Conservation (phyloP, 1,140 invertebrate species). For the Psix sp. region DNA sequence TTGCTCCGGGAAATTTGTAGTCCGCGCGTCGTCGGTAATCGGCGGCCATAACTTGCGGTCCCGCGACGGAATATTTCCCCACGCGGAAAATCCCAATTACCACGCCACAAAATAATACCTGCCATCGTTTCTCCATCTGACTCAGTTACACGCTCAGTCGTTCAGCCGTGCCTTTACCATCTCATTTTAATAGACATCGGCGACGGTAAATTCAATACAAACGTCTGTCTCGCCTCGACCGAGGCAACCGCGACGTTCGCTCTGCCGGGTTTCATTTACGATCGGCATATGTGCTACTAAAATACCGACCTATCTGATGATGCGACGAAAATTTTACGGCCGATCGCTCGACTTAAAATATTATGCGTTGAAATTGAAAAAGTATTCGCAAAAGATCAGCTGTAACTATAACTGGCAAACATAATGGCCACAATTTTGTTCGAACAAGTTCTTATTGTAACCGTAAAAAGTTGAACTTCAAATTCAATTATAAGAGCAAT, state of each 20-base stretch:
- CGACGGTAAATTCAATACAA: conserved; percentile 56
- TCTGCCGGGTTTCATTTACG: conserved; percentile 33
- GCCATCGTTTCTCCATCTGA: conserved; percentile 14
- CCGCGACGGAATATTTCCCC: conserved; percentile 48
- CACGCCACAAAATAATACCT: conserved; percentile 39
- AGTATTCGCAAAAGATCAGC: no score
- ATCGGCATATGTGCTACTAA: conserved; percentile 26
- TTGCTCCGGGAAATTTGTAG: conserved; percentile 65
- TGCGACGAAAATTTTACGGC: conserved; percentile 42
- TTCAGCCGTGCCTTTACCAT: conserved; percentile 35
- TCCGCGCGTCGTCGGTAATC: conserved; percentile 63
- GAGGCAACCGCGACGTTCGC: conserved; percentile 33
- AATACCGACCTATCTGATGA: conserved; percentile 46
- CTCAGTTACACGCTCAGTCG: conserved; percentile 27
- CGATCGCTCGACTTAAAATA: conserved; percentile 3
- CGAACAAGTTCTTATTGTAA: no score
- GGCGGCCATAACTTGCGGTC: conserved; percentile 61
- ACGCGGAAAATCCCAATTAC: conserved; percentile 54
- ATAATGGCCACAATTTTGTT: no score
- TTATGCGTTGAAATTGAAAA: no score
- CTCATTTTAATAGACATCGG: conserved; percentile 56
- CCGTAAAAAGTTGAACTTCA: no score
- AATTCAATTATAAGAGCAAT: no score
- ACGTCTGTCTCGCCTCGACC: conserved; percentile 40
- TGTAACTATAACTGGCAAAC: no score